phyloP scores from a whole-genome alignment of 1,140 invertebrate genomes.

The Neodiprion pinetum region DNA sequence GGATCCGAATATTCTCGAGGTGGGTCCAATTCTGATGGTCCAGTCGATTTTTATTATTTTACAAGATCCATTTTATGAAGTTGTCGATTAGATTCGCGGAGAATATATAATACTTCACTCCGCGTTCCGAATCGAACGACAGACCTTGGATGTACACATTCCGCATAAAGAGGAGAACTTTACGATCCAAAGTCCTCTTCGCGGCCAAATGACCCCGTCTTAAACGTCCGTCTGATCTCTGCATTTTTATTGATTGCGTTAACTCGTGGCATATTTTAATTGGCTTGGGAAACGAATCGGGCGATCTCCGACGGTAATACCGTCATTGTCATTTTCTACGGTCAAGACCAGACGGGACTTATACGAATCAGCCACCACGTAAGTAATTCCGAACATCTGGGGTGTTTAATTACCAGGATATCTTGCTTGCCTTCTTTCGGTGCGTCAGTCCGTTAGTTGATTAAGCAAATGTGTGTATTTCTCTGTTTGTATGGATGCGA shows the following conservation, averaged over 20 bases:
- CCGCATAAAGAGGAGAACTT: background rate
- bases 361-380: slow-evolving; percentile 41
- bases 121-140: background rate
- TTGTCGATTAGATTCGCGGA: slow-evolving; percentile 58
- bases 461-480: slow-evolving; percentile 53
- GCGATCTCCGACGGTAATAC: background rate
- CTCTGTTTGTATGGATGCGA: slow-evolving; percentile 17
- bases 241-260: slow-evolving; percentile 3
- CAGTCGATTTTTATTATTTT: slow-evolving; percentile 60
- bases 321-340: background rate
- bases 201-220: background rate
- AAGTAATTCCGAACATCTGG: slow-evolving; percentile 60
- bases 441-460: slow-evolving; percentile 43
- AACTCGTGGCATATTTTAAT: slow-evolving; percentile 1
- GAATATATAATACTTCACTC: background rate
- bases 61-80: slow-evolving; percentile 59
- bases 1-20: slow-evolving; percentile 6
- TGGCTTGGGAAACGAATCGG: slow-evolving; percentile 2
- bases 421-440: slow-evolving; percentile 48
- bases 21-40: slow-evolving; percentile 17
- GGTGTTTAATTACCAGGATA: slow-evolving; percentile 58
- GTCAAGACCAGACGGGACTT: background rate
- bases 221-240: background rate
- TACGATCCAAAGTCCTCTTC: background rate
- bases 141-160: background rate